Evolutionary conservation across 2,888 invertebrate species (phyloP), one percentile per base, ranked within the genome.

Genomic region (Syrphus vitripennis): DNA sequence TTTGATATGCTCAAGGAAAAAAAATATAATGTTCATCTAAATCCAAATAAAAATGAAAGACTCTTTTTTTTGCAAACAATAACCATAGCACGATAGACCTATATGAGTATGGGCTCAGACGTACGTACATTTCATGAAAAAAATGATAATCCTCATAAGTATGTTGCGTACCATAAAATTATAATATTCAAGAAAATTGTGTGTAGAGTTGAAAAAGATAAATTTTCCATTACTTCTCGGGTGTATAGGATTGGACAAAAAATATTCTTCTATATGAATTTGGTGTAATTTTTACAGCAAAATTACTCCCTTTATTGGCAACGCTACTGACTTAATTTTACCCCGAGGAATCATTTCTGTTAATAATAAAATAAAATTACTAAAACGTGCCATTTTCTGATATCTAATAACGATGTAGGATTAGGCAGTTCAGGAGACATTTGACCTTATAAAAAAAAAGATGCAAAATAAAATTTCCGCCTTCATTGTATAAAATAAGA

Each of bases 141-240:
- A 55, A 45, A 45, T 42, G 40, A 29, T 65, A 29, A 45, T 45
- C 65, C 65, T 26, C 9, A 34, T 34, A 34, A 34, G 34, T 40
- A 16, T 63, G 42, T 45, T 65, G 29, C 3, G 45, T 45, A 31
- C 14, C 65, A 45, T 65, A 65, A 65, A 65, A 65, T 65, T 65
- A 45, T 65, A 29, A 59, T 37, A 34, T 45, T 19, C 14, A 31
- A 24, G 24, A 50, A 14, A 24, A 14, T 29, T 19, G 31, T 61
- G 24, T n/a, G n/a, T n/a, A n/a, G n/a, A 61, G 40, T 40, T 61
- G 61, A 61, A 61, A 40, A 45, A 31, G n/a, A n/a, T n/a, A n/a
- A 31, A 31, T 45, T 45, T 31, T 45, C 45, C 65, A 65, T 65
- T 45, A 61, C 19, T 65, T 21, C 12, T 40, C 19, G 5, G 16